These are phyloP conservation scores for Sebastes aleutianus DNA, from an alignment of 2,797 vertebrate genomes.

Conservation along the genomic window DNA sequence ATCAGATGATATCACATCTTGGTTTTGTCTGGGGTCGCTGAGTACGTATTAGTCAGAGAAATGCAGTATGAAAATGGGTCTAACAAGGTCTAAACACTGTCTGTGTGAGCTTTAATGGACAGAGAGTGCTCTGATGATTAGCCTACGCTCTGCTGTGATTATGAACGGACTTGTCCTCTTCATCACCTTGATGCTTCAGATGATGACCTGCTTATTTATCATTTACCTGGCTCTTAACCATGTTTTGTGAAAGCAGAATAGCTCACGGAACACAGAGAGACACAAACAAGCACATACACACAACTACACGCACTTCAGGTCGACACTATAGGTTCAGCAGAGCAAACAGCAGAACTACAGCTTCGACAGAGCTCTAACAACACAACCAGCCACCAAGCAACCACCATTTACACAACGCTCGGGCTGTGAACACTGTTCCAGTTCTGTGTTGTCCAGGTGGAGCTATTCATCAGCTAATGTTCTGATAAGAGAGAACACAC, in stretches of 20 bases:
- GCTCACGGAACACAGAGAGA: constrained; percentile 14
- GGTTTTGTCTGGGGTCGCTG: constrained; percentile 14
- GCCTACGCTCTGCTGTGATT: constrained; percentile 40
- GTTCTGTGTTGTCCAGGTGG: constrained; percentile 56
- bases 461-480: constrained; percentile 65
- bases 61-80: constrained; percentile 48
- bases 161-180: constrained; percentile 30
- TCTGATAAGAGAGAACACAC: constrained; percentile 65
- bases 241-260: constrained; percentile 38
- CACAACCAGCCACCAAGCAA: constrained; percentile 53
- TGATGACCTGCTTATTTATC: constrained; percentile 43
- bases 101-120: constrained; percentile 65
- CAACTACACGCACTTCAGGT: constrained; percentile 6
- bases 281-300: constrained; percentile 11
- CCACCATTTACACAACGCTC: constrained; percentile 50
- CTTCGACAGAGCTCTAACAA: constrained; percentile 31
- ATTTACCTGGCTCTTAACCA: constrained; percentile 37
- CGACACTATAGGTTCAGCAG: constrained; percentile 19
- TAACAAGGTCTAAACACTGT: constrained; percentile 60
- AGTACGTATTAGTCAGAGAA: constrained; percentile 48
- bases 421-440: constrained; percentile 34
- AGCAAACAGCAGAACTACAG: constrained; percentile 47
- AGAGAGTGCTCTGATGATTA: constrained; percentile 69
- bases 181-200: constrained; percentile 41
- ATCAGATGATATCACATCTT: constrained; percentile 25